Evolutionary conservation across 2,888 invertebrate species (phyloP).

Genomic region (Drosophila phalerata): DNA sequence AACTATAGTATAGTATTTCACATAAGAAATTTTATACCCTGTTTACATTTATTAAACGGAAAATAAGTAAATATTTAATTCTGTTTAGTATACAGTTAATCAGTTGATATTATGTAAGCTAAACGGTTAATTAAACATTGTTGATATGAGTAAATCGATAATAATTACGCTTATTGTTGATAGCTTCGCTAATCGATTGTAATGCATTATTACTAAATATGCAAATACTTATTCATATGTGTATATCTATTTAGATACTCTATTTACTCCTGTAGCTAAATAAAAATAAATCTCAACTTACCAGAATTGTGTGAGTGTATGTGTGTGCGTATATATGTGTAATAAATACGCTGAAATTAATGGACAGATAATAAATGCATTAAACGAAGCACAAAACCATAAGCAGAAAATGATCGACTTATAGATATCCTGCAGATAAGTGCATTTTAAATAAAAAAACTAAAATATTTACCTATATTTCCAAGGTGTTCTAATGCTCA

Average conservation of each 20-base stretch:
- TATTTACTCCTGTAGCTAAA: conserved; percentile 5
- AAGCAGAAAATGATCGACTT: too few species aligned
- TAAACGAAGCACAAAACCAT: not conserved
- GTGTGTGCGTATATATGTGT: conserved; percentile 4
- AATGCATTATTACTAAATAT: conserved; percentile 33
- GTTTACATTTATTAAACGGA: not conserved
- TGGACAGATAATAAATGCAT: conserved; percentile 11
- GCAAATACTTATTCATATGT: not conserved
- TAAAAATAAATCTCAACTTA: conserved; percentile 7
- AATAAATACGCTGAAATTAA: conserved; percentile 43
- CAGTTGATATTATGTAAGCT: conserved; percentile 23
- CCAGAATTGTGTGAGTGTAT: not conserved
- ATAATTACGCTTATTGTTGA: conserved; percentile 32
- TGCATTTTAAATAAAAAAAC: not conserved
- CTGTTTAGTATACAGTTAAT: conserved; percentile 25
- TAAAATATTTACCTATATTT: not conserved
- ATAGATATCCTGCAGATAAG: not conserved
- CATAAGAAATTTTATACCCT: not conserved
- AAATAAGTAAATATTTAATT: conserved; percentile 1
- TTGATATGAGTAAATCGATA: conserved; percentile 43
- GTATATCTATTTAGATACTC: not conserved
- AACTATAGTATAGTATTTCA: not conserved
- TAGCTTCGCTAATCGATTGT: conserved; percentile 26
- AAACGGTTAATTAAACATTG: conserved; percentile 35
- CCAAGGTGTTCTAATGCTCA: not conserved